phyloP scores from a whole-genome alignment of 2,888 invertebrate species.

The Nematopogon swammerdamellus region DNA sequence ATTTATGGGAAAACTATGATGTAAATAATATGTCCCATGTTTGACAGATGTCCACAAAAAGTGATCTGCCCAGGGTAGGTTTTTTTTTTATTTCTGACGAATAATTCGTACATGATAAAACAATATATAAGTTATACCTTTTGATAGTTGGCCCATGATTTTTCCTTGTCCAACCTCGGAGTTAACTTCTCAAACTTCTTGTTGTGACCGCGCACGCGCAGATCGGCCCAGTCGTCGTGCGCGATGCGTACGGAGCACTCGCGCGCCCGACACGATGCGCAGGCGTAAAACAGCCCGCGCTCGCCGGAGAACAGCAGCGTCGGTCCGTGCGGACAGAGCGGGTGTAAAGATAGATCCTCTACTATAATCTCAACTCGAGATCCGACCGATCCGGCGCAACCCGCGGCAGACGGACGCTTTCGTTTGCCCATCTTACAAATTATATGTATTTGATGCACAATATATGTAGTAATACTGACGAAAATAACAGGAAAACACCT shows the following conservation, averaged over 20 bases:
- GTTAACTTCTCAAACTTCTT: conserved; percentile 42
- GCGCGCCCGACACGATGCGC: conserved; percentile 79
- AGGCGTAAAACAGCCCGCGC: conserved; percentile 68
- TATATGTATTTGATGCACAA: no score
- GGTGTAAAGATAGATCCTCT: conserved; percentile 60
- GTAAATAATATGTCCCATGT: no score
- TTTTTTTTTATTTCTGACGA: no score
- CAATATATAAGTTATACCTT: no score
- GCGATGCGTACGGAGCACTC: conserved; percentile 69
- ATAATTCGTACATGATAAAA: no score
- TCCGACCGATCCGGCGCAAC: conserved; percentile 17
- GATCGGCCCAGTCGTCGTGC: conserved; percentile 50
- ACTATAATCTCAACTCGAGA: conserved; percentile 49
- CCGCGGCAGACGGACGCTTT: conserved; percentile 24
- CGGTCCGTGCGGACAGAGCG: conserved; percentile 74
- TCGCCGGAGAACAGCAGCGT: conserved; percentile 65
- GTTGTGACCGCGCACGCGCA: conserved; percentile 40
- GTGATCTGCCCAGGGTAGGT: no score
- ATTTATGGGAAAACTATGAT: no score
- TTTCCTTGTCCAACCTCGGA: conserved; percentile 48
- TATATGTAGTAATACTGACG: no score
- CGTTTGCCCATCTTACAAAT: conserved; percentile 30
- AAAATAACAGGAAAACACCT: no score
- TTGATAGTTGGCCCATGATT: conserved; percentile 47
- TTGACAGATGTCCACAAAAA: no score